Conservation (phyloP, 2,113 vertebrate genomes). For the Propithecus coquereli region DNA sequence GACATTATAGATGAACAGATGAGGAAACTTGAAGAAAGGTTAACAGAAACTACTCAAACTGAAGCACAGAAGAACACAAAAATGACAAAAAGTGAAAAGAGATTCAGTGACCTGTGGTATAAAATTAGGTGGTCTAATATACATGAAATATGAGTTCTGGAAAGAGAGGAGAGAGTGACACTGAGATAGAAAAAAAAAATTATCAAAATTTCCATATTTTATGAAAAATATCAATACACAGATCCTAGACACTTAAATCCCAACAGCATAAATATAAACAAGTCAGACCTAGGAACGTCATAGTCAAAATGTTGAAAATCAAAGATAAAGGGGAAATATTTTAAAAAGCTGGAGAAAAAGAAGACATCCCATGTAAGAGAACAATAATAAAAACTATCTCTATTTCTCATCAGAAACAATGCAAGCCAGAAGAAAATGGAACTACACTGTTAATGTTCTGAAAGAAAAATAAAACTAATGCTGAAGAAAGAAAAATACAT, state of each 20-base stretch:
- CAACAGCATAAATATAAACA: not conserved
- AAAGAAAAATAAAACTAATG: constrained; percentile 1
- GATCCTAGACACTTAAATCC: not conserved
- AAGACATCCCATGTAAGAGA: not conserved
- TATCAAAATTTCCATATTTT: not conserved
- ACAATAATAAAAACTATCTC: not conserved
- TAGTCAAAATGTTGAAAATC: not conserved
- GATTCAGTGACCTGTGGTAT: not conserved
- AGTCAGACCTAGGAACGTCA: not conserved
- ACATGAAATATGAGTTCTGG: not conserved
- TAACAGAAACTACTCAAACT: not conserved
- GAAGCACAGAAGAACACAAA: not conserved
- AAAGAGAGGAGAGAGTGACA: not conserved
- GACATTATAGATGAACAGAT: not conserved
- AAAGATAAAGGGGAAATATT: not conserved
- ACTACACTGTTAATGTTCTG: not conserved
- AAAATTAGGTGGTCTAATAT: not conserved
- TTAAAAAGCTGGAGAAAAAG: not conserved
- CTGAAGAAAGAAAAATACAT: not conserved
- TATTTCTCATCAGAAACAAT: not conserved
- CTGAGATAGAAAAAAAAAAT: not conserved
- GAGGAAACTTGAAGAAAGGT: not conserved
- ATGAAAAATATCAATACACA: not conserved
- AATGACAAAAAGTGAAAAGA: not conserved
- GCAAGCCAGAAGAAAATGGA: not conserved